Percentiles rank a stretch among this genome's conserved stretches.
Evolutionary conservation across 2,797 vertebrate species (phyloP).

Genomic region (Eleutherodactylus coqui): DNA sequence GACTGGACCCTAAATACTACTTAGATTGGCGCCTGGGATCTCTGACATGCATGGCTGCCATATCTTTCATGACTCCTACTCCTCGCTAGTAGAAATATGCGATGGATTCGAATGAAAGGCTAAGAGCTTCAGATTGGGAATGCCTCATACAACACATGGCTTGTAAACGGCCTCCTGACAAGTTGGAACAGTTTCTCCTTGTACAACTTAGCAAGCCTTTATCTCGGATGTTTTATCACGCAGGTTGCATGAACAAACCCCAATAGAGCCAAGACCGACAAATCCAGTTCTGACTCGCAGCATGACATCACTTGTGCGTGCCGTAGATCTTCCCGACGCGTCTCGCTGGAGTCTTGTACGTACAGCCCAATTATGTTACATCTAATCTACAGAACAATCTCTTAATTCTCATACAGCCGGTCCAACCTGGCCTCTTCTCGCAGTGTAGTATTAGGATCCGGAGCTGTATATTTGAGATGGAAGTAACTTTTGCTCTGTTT

Average conservation of each 20-base stretch:
- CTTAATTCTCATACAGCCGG: no score
- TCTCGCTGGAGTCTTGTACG: neutral
- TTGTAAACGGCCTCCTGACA: neutral
- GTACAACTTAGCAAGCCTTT: neutral
- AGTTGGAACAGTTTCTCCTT: neutral
- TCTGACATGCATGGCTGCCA: no score
- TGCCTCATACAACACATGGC: neutral
- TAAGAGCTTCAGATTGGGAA: no score
- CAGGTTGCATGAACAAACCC: neutral
- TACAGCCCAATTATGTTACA: neutral
- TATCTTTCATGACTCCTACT: no score
- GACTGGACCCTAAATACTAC: no score
- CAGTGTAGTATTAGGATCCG: no score
- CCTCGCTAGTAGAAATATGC: neutral
- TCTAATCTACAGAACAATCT: no score
- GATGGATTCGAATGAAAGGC: neutral
- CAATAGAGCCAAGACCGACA: neutral
- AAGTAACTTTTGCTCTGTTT: no score
- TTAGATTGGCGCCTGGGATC: no score
- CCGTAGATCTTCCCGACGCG: neutral
- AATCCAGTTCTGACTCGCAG: neutral
- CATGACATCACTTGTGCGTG: neutral
- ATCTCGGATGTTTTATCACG: neutral
- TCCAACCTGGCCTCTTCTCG: no score
- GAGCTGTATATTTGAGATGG: no score